A percentile compares a stretch with the other conserved stretches of the same genome.
These are phyloP conservation scores for Gisinianus flammeolus DNA, from an alignment of 2,888 invertebrate species.

Conservation along the genomic window DNA sequence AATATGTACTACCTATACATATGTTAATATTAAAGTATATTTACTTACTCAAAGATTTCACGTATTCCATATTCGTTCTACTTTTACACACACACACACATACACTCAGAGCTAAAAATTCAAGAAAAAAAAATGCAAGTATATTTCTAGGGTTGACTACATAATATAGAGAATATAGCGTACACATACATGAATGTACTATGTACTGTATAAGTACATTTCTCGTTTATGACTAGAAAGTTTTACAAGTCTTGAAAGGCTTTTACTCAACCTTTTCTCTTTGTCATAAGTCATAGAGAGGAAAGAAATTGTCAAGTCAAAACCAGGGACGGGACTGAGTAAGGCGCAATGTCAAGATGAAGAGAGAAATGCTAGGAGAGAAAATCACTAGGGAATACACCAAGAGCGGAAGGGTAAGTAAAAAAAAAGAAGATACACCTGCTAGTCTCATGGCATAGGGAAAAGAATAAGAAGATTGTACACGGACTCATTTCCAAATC, in stretches of 20 bases:
- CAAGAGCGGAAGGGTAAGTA: constrained; percentile 2
- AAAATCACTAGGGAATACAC: background rate
- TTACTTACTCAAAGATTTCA: background rate
- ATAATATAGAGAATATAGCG: too few relatives aligned
- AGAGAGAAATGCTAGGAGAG: constrained; percentile 10
- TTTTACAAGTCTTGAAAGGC: constrained; percentile 9
- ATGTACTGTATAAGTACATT: too few relatives aligned
- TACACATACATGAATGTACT: background rate
- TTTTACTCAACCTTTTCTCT: constrained; percentile 16
- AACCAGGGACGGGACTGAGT: background rate
- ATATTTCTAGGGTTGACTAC: too few relatives aligned
- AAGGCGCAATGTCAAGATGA: constrained; percentile 10
- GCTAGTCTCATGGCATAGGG: background rate
- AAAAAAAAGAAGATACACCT: constrained; percentile 14
- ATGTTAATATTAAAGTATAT: too few relatives aligned
- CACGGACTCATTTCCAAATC: background rate
- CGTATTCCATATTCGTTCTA: background rate
- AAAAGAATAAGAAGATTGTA: background rate
- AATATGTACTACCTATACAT: too few relatives aligned
- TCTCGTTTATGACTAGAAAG: too few relatives aligned
- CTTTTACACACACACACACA: background rate
- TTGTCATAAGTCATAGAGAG: constrained; percentile 12
- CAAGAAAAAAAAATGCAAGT: too few relatives aligned
- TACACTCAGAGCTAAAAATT: too few relatives aligned
- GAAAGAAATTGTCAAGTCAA: constrained; percentile 13